phyloP scores from a whole-genome alignment of 2,888 invertebrate genomes.

The Nemotelus pantherinus region DNA sequence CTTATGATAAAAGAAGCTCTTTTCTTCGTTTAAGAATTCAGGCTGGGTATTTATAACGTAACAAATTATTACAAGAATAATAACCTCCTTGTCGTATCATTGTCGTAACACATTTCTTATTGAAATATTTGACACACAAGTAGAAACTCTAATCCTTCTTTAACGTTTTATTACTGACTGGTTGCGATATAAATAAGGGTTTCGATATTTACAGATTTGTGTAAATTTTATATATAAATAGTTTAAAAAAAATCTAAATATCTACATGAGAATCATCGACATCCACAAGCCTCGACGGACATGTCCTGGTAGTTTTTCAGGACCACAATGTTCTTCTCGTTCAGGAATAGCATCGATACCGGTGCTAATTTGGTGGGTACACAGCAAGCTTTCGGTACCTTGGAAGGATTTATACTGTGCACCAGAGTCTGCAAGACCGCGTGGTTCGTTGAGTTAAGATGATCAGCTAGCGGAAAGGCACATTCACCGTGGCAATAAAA shows the following conservation, averaged over 20 bases:
- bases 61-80: conserved; percentile 23
- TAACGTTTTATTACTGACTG: conserved; percentile 39
- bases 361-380: conserved; percentile 94
- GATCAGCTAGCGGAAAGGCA: conserved; percentile 91
- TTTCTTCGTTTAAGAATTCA: conserved; percentile 32
- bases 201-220: conserved; percentile 40
- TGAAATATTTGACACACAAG: conserved; percentile 23
- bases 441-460: conserved; percentile 97
- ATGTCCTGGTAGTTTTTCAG: conserved; percentile 99
- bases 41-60: conserved; percentile 28
- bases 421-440: conserved; percentile 98
- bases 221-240: conserved; percentile 42
- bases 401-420: conserved; percentile 89
- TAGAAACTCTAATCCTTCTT: conserved; percentile 32
- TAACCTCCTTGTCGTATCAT: background rate
- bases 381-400: conserved; percentile 96
- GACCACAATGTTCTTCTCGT: conserved; percentile 93
- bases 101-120: conserved; percentile 38
- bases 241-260: conserved; percentile 33
- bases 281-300: conserved; percentile 98
- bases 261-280: conserved; percentile 74
- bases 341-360: conserved; percentile 96
- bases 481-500: conserved; percentile 97
- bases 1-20: conserved; percentile 24
- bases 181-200: conserved; percentile 40